Evolutionary conservation across 2,113 vertebrate genomes (phyloP).

Genomic region (Cisticola juncidis): DNA sequence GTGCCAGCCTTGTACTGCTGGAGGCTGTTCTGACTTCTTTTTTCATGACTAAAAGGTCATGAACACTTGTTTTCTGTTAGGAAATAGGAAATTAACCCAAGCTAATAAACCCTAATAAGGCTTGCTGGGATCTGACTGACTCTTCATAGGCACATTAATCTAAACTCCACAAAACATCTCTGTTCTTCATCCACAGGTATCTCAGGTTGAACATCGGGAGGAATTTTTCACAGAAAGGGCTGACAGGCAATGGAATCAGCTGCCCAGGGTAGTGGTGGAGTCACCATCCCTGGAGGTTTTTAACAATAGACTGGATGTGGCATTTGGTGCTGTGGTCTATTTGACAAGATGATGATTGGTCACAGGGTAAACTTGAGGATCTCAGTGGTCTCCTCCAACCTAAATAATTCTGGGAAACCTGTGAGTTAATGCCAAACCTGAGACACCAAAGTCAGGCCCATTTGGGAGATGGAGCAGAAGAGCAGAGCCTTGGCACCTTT

Average conservation of each 20-base stretch:
- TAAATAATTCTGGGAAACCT: not conserved
- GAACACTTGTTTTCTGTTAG: not conserved
- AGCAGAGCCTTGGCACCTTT: not conserved
- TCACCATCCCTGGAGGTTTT: not conserved
- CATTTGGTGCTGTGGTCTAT: not conserved
- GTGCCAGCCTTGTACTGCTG: no score
- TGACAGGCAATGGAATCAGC: not conserved
- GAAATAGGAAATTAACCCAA: not conserved
- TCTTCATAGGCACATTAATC: not conserved
- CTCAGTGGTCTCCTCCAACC: not conserved
- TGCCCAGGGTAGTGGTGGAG: not conserved
- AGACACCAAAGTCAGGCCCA: not conserved
- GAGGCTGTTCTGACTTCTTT: not conserved
- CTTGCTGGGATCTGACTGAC: not conserved
- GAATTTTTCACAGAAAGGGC: not conserved
- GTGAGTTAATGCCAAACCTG: not conserved
- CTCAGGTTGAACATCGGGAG: not conserved
- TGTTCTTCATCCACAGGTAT: not conserved
- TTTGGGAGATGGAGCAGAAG: not conserved
- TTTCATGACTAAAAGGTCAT: not conserved
- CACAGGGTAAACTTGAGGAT: not conserved
- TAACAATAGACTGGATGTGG: not conserved
- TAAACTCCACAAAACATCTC: not conserved
- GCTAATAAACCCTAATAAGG: not conserved
- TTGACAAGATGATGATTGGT: no score